Evolutionary conservation across 2,888 invertebrate species (phyloP).

Genomic region (Oscheius onirici): DNA sequence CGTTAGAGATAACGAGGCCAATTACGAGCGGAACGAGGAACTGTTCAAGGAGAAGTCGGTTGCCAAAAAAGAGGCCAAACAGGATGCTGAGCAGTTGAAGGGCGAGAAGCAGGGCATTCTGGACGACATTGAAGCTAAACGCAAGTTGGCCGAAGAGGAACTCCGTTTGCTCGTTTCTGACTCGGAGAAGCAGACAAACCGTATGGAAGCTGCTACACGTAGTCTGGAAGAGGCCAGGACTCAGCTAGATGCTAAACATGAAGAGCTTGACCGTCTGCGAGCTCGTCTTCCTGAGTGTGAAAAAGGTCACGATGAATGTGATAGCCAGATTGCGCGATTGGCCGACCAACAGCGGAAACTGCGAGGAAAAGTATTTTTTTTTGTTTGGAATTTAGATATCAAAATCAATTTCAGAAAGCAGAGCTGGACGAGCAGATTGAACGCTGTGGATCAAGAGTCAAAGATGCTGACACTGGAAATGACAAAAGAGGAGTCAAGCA

Average conservation of each 20-base stretch:
- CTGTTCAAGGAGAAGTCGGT: constrained; percentile 18
- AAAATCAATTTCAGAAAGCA: not conserved
- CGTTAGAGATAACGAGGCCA: not conserved
- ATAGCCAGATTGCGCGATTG: not conserved
- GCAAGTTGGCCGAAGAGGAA: constrained; percentile 33
- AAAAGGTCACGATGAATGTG: not conserved
- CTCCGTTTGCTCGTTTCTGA: constrained; percentile 77
- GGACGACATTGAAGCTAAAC: constrained; percentile 26
- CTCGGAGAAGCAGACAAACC: constrained; percentile 35
- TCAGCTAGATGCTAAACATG: constrained; percentile 42
- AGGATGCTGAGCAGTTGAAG: constrained; percentile 30
- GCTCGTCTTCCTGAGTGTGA: not conserved
- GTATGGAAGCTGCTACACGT: constrained; percentile 63
- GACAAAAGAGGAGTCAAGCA: not conserved
- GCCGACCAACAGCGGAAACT: not conserved
- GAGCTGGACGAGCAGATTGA: not conserved
- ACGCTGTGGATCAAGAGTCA: not conserved
- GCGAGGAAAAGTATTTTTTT: not conserved
- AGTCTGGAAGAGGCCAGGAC: constrained; percentile 66
- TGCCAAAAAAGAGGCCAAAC: not conserved
- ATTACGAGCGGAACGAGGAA: constrained; percentile 25
- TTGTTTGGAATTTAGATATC: not conserved
- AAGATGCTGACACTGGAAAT: not conserved
- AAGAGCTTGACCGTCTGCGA: not conserved
- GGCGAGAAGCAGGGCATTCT: constrained; percentile 35